Conservation (phyloP, 2,888 invertebrate genomes). For the Helobdella robusta region DNA sequence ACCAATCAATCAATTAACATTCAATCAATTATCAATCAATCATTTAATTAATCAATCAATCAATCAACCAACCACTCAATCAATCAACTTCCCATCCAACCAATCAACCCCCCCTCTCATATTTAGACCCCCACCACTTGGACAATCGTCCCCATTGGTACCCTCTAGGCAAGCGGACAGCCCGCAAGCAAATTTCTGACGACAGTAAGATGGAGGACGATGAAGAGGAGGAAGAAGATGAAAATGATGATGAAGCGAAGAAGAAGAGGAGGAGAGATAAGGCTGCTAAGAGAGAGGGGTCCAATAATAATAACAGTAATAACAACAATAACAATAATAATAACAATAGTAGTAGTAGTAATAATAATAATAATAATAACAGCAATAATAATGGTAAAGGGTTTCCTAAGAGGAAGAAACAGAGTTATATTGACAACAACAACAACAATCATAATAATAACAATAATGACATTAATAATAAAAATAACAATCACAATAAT, state of each 20-base stretch:
- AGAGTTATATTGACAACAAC: too few relatives aligned
- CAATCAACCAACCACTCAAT: too few relatives aligned
- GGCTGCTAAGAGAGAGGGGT: background rate
- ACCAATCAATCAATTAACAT: too few relatives aligned
- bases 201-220: background rate
- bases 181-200: background rate
- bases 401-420: too few relatives aligned
- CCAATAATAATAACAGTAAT: background rate
- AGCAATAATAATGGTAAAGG: too few relatives aligned
- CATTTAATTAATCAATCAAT: too few relatives aligned
- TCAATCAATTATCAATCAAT: too few relatives aligned
- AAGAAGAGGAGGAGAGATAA: background rate
- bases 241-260: too few relatives aligned
- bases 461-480: too few relatives aligned
- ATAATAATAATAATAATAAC: background rate
- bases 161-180: slow-evolving; percentile 46
- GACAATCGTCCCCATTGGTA: slow-evolving; percentile 56
- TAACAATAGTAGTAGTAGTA: background rate
- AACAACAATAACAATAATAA: background rate
- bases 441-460: too few relatives aligned
- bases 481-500: too few relatives aligned
- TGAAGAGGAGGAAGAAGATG: slow-evolving; percentile 9
- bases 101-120: background rate
- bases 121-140: slow-evolving; percentile 39
- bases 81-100: too few relatives aligned